These are phyloP conservation scores for Encarsia formosa DNA, from an alignment of 2,888 invertebrate species.

Conservation along the genomic window DNA sequence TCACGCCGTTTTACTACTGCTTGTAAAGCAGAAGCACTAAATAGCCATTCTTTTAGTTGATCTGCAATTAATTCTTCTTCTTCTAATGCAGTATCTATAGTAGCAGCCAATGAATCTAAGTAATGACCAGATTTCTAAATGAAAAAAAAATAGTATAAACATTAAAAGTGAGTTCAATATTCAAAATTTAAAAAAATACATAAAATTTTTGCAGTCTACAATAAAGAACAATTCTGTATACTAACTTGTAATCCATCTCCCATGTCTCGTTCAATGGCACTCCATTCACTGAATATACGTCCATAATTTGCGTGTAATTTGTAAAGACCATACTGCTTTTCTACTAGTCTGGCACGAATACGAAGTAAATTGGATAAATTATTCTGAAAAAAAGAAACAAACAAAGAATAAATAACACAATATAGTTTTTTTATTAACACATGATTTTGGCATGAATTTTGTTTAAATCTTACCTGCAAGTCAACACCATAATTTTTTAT, in stretches of 20 bases:
- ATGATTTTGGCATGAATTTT: too few relatives aligned
- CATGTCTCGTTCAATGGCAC: slow-evolving; percentile 77
- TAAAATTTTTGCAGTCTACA: too few relatives aligned
- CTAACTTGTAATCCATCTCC: slow-evolving; percentile 68
- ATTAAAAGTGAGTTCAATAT: slow-evolving; percentile 2
- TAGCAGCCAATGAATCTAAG: slow-evolving; percentile 68
- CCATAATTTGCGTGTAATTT: slow-evolving; percentile 80
- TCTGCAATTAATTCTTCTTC: slow-evolving; percentile 80
- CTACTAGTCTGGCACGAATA: slow-evolving; percentile 63
- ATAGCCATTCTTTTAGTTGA: slow-evolving; percentile 78
- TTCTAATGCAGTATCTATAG: slow-evolving; percentile 70
- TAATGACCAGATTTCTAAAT: slow-evolving; percentile 58
- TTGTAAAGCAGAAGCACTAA: slow-evolving; percentile 71
- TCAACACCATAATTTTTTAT: slow-evolving; percentile 73
- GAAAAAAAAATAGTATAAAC: slow-evolving; percentile 16
- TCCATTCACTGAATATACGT: slow-evolving; percentile 80
- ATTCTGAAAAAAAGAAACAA: slow-evolving; percentile 38
- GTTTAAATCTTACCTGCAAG: slow-evolving; percentile 56
- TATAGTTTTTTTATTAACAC: background rate
- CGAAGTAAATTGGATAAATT: slow-evolving; percentile 50
- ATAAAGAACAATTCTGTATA: slow-evolving; percentile 7
- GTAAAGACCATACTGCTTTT: slow-evolving; percentile 71
- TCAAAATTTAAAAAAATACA: slow-evolving; percentile 20
- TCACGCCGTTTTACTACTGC: slow-evolving; percentile 72
- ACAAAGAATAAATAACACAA: slow-evolving; percentile 56